A percentile compares a stretch with the other conserved stretches of the same genome.
Evolutionary conservation across 2,797 vertebrate species (phyloP).

Genomic region (Dendrocincla tyrannina): DNA sequence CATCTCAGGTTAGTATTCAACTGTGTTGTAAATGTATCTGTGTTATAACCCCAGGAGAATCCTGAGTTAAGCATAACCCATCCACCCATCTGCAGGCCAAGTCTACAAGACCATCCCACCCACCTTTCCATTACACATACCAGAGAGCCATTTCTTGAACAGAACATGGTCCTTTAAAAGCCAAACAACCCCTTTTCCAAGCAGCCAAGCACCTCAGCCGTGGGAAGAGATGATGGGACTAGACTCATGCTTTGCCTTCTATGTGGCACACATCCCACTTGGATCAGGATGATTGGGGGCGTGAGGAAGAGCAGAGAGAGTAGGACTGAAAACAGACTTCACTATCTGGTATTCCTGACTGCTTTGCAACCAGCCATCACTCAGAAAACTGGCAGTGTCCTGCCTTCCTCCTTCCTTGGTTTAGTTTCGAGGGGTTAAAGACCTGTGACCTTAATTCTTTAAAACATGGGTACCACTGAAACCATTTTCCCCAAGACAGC

Average conservation of each 20-base stretch:
- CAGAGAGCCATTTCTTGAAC: not conserved
- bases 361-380: not conserved
- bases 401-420: not conserved
- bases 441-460: not conserved
- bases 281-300: not conserved
- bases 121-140: not conserved
- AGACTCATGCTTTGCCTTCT: not conserved
- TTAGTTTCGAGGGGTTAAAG: not conserved
- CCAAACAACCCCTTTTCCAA: not conserved
- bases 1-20: not conserved
- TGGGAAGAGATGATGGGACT: not conserved
- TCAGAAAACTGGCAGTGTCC: not conserved
- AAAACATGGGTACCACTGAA: not conserved
- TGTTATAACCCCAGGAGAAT: not conserved
- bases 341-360: not conserved
- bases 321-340: not conserved
- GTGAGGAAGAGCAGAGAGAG: not conserved
- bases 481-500: not conserved
- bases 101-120: not conserved
- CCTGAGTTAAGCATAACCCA: not conserved
- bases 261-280: not conserved
- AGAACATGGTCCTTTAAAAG: not conserved
- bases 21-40: rapidly evolving
- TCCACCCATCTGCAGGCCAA: not conserved
- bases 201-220: not conserved